Evolutionary conservation across 2,113 vertebrate genomes (phyloP).

Genomic region (Oxyruncus cristatus): DNA sequence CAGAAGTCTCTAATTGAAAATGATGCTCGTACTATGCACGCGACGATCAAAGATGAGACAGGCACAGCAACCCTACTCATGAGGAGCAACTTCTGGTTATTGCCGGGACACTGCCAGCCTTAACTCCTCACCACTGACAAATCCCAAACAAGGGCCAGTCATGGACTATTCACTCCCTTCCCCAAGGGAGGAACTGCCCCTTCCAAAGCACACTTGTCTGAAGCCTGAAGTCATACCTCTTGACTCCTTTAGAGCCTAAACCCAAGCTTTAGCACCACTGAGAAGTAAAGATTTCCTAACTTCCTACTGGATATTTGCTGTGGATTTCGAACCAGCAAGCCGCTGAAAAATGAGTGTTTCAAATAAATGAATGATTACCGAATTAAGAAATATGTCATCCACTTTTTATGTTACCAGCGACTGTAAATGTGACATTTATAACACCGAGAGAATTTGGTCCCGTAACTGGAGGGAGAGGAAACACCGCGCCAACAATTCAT

Average conservation of each 20-base stretch:
- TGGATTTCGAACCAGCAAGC: neutral
- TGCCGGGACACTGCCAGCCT: neutral
- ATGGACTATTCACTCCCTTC: neutral
- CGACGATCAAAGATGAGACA: neutral
- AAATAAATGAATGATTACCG: neutral
- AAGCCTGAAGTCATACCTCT: neutral
- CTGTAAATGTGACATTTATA: neutral
- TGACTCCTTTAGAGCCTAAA: neutral
- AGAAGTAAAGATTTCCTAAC: neutral
- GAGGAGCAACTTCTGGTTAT: neutral
- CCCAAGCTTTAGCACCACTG: neutral
- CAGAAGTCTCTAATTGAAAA: neutral
- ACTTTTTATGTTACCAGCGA: neutral
- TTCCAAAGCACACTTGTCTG: neutral
- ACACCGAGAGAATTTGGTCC: neutral
- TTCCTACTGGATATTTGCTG: neutral
- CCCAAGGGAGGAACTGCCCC: neutral
- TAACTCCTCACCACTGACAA: neutral
- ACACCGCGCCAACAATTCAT: neutral
- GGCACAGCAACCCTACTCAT: neutral
- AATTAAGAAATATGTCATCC: neutral
- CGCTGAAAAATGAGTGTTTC: neutral
- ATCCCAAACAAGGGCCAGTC: neutral
- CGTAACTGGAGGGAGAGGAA: neutral
- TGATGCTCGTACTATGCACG: fast-evolving